Evolutionary conservation across 2,113 vertebrate genomes (phyloP).

Genomic region (Steatornis caripensis): DNA sequence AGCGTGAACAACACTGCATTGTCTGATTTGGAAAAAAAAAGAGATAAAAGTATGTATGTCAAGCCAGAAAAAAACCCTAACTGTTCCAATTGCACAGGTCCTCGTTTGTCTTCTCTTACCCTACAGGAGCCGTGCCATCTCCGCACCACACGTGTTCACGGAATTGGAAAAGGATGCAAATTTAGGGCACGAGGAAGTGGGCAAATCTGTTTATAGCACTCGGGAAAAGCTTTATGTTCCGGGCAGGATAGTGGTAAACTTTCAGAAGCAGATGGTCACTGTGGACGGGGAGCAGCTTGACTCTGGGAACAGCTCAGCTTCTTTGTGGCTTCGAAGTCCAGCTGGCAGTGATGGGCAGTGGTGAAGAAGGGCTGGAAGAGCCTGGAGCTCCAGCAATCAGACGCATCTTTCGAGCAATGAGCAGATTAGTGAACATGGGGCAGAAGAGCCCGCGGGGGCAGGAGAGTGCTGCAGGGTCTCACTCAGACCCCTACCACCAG

Average conservation of each 20-base stretch:
- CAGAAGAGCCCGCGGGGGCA: neutral
- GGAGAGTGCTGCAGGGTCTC: neutral
- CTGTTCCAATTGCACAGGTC: accelerated
- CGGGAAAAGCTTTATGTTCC: neutral
- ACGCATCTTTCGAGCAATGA: accelerated
- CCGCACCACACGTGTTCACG: accelerated
- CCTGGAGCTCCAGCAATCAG: neutral
- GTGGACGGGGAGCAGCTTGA: neutral
- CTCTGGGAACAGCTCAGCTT: accelerated
- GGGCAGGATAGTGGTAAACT: accelerated
- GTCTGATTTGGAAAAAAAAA: neutral
- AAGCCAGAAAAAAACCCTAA: neutral
- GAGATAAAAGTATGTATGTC: accelerated
- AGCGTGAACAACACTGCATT: accelerated
- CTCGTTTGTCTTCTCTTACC: accelerated
- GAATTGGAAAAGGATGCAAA: accelerated
- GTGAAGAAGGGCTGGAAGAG: neutral
- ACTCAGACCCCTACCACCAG: neutral
- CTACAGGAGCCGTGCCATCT: accelerated
- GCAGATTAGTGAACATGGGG: accelerated
- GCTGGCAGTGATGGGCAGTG: neutral
- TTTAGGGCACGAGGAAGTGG: accelerated
- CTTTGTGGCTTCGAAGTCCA: neutral
- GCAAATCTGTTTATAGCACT: accelerated
- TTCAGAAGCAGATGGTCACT: neutral